Conservation (phyloP, 2,888 invertebrate species). For the Eristalis pertinax region DNA sequence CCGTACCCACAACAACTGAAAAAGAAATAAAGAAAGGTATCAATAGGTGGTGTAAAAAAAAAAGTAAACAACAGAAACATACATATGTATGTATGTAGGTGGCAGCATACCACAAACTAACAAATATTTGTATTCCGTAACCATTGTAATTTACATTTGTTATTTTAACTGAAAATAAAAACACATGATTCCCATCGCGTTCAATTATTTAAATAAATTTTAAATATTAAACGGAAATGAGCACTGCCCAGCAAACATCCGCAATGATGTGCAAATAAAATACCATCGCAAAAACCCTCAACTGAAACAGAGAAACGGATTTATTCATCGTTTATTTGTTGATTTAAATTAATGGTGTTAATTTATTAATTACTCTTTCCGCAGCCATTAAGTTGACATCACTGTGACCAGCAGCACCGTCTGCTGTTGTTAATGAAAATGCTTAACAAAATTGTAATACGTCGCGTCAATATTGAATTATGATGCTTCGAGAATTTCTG, state of each 20-base stretch:
- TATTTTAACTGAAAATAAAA: not conserved
- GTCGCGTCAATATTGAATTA: not conserved
- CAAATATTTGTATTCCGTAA: not conserved
- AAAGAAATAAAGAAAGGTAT: too few relatives aligned
- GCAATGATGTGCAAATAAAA: not conserved
- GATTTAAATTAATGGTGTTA: slow-evolving; percentile 29
- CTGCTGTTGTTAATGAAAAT: not conserved
- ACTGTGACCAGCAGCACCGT: not conserved
- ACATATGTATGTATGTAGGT: too few relatives aligned
- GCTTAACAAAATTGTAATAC: not conserved
- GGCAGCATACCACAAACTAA: too few relatives aligned
- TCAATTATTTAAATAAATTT: not conserved
- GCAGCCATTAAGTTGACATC: not conserved
- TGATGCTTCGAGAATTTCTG: not conserved
- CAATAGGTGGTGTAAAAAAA: too few relatives aligned
- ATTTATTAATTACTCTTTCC: slow-evolving; percentile 13
- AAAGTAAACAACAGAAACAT: too few relatives aligned
- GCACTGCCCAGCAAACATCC: not conserved
- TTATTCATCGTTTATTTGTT: not conserved
- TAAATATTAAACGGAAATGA: not conserved
- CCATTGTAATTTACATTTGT: not conserved
- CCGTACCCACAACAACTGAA: too few relatives aligned
- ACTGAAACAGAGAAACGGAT: not conserved
- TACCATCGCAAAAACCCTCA: not conserved
- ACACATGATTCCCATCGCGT: not conserved